These are phyloP conservation scores for Polydrusus tereticollis DNA, from an alignment of 2,888 invertebrate genomes.

Conservation along the genomic window DNA sequence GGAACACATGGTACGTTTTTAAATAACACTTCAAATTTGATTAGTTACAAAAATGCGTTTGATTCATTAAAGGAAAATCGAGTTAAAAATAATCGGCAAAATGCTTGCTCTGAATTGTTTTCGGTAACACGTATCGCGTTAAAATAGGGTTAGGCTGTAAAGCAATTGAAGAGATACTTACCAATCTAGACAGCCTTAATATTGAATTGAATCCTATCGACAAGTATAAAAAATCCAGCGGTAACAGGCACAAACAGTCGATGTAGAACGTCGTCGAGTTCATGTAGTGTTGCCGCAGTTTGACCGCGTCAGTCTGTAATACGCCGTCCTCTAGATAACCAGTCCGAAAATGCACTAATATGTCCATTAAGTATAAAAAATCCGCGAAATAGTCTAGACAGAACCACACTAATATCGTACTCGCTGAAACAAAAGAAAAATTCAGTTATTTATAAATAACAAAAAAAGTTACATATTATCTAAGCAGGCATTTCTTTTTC, in stretches of 20 bases:
- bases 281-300: constrained; percentile 96
- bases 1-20: no score
- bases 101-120: no score
- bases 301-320: constrained; percentile 93
- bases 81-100: no score
- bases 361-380: constrained; percentile 95
- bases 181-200: constrained; percentile 93
- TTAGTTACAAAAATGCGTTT: no score
- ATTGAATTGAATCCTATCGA: constrained; percentile 97
- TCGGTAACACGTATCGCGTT: no score
- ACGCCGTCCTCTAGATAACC: constrained; percentile 98
- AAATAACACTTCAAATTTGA: no score
- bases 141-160: no score
- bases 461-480: no score
- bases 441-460: background rate
- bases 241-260: constrained; percentile 97
- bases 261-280: constrained; percentile 96
- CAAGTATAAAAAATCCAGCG: constrained; percentile 97
- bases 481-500: no score
- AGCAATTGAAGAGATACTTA: no score
- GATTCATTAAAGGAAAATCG: no score
- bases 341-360: constrained; percentile 96
- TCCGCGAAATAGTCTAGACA: constrained; percentile 97
- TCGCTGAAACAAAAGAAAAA: constrained; percentile 69
- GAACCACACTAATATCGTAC: constrained; percentile 95